Evolutionary conservation across 2,113 vertebrate genomes (phyloP).

Genomic region (Nothocercus julius): DNA sequence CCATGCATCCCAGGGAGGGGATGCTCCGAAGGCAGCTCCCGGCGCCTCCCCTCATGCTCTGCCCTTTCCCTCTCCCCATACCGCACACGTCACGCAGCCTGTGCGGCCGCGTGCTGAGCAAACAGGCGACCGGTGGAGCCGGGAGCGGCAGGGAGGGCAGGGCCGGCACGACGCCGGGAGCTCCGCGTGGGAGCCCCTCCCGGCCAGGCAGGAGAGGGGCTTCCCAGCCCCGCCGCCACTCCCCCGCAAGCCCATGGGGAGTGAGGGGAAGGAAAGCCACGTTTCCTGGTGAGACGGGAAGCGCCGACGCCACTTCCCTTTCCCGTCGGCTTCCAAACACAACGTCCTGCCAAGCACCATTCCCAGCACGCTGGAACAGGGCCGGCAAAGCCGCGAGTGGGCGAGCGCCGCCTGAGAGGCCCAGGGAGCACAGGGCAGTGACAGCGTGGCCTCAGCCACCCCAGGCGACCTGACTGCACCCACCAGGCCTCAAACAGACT

Average conservation of each 20-base stretch:
- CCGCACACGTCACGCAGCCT: background rate
- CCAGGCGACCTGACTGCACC: too few species aligned
- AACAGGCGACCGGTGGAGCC: background rate
- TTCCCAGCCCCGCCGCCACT: background rate
- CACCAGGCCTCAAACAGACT: too few species aligned
- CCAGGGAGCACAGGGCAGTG: background rate
- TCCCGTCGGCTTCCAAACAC: constrained; percentile 77
- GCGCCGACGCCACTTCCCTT: constrained; percentile 75
- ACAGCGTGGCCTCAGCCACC: background rate
- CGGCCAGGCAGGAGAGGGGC: background rate
- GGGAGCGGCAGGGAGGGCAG: background rate
- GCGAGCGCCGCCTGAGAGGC: background rate
- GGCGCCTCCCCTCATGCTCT: background rate
- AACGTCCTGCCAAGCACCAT: constrained; percentile 68
- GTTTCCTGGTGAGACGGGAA: constrained; percentile 82
- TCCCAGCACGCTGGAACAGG: background rate
- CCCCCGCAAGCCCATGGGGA: background rate
- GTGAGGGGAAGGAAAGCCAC: constrained; percentile 75
- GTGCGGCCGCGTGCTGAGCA: background rate
- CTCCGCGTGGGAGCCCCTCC: background rate
- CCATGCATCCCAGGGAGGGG: rapidly evolving
- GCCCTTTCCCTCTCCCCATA: background rate
- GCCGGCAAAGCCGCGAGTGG: background rate
- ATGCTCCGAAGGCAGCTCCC: background rate
- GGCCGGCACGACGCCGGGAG: too few species aligned